Conservation (phyloP, 2,888 invertebrate species). For the Ashinkailepas kermadecensis region DNA sequence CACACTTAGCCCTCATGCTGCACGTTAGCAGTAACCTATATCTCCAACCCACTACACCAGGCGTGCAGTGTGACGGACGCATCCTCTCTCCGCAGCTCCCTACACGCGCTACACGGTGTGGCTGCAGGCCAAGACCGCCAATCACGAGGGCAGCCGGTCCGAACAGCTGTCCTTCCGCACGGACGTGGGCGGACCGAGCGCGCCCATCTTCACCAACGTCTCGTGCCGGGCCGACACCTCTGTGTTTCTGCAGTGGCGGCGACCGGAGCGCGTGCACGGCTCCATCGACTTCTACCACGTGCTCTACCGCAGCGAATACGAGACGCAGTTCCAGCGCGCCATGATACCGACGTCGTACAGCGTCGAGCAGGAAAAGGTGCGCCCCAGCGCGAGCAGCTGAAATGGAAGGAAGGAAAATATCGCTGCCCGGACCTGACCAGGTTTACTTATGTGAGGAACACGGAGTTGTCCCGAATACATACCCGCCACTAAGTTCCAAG, state of each 20-base stretch:
- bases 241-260: slow-evolving; percentile 73
- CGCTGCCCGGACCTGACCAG: no score
- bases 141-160: slow-evolving; percentile 67
- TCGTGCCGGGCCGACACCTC: slow-evolving; percentile 72
- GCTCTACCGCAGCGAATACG: slow-evolving; percentile 48
- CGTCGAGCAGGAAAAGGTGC: background rate
- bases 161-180: slow-evolving; percentile 65
- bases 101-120: slow-evolving; percentile 77
- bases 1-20: no score
- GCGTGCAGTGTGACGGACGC: no score
- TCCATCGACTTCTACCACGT: slow-evolving; percentile 71
- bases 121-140: slow-evolving; percentile 71
- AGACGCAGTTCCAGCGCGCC: background rate
- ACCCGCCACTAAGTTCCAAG: no score
- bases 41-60: no score
- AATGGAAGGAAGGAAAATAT: no score
- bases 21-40: no score
- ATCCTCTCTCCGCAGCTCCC: slow-evolving; percentile 55
- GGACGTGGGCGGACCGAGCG: slow-evolving; percentile 73
- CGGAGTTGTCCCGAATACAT: no score
- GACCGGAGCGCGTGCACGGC: slow-evolving; percentile 66
- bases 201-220: slow-evolving; percentile 71
- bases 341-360: background rate
- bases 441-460: no score
- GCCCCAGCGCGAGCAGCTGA: no score